Evolutionary conservation across 1,140 invertebrate species (phyloP).

Genomic region (Lepidostoma basale): DNA sequence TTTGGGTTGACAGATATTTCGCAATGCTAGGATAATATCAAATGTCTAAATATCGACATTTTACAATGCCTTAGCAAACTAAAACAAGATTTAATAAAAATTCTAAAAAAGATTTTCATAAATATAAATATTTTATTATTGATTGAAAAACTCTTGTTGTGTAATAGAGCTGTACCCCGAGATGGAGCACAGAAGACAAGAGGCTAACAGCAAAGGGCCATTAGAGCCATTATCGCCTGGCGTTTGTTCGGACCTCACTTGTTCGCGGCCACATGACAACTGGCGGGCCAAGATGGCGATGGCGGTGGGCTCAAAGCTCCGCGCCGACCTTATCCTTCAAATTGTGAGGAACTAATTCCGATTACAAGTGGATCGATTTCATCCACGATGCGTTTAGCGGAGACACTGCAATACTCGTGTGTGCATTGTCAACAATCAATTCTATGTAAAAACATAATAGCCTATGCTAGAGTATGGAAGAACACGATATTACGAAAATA

Average conservation of each 20-base stretch:
- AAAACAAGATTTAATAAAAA: no score
- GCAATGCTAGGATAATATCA: not conserved
- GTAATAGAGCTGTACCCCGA: not conserved
- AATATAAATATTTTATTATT: not conserved
- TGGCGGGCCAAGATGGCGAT: not conserved
- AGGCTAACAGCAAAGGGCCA: constrained; percentile 1
- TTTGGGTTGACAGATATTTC: not conserved
- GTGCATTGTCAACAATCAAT: no score
- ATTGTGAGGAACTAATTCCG: constrained; percentile 8
- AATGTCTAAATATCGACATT: not conserved
- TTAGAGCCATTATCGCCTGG: constrained; percentile 26
- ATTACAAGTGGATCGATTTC: constrained; percentile 17
- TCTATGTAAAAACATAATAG: no score
- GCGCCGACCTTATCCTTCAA: not conserved
- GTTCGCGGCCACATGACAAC: constrained; percentile 22
- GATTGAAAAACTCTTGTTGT: not conserved
- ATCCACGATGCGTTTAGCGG: not conserved
- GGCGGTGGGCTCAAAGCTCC: constrained; percentile 22
- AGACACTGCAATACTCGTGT: no score
- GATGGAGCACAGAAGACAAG: not conserved
- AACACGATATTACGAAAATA: no score
- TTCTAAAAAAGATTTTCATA: no score
- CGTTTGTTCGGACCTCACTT: constrained; percentile 4
- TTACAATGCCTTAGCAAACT: no score
- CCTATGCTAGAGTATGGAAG: no score